Conservation (phyloP, 2,888 invertebrate species). For the Eupithecia dodoneata region DNA sequence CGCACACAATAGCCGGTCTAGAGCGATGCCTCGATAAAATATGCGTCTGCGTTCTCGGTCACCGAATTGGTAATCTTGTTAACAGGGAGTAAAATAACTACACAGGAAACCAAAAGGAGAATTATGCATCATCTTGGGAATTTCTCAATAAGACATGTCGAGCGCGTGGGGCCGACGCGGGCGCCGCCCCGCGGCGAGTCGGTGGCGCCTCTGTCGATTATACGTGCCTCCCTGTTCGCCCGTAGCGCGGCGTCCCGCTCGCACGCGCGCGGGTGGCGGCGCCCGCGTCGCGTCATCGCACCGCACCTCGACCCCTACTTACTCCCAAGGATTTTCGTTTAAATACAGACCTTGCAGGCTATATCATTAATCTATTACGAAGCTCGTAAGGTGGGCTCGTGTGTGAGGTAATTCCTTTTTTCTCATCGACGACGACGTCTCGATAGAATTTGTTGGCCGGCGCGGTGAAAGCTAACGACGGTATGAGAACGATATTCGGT, state of each 20-base stretch:
- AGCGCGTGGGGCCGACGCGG: constrained; percentile 78
- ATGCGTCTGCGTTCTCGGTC: constrained; percentile 73
- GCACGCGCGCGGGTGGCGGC: constrained; percentile 66
- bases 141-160: constrained; percentile 81
- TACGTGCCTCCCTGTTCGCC: constrained; percentile 47
- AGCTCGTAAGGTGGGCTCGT: constrained; percentile 68
- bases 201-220: constrained; percentile 77
- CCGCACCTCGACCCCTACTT: constrained; percentile 49
- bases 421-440: constrained; percentile 52
- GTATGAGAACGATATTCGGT: constrained; percentile 74
- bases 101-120: constrained; percentile 77
- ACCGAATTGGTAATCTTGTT: constrained; percentile 82
- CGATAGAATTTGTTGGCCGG: constrained; percentile 65
- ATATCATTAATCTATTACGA: constrained; percentile 83
- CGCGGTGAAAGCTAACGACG: constrained; percentile 75
- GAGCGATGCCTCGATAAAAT: constrained; percentile 66
- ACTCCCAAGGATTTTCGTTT: constrained; percentile 64
- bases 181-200: constrained; percentile 76
- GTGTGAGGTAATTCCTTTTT: constrained; percentile 69
- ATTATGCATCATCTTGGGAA: constrained; percentile 81
- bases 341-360: constrained; percentile 73
- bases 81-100: constrained; percentile 79
- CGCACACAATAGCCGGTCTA: constrained; percentile 55
- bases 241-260: constrained; percentile 54
- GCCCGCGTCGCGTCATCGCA: constrained; percentile 53